phyloP scores from a whole-genome alignment of 2,888 invertebrate genomes.

The Smittia sp. region DNA sequence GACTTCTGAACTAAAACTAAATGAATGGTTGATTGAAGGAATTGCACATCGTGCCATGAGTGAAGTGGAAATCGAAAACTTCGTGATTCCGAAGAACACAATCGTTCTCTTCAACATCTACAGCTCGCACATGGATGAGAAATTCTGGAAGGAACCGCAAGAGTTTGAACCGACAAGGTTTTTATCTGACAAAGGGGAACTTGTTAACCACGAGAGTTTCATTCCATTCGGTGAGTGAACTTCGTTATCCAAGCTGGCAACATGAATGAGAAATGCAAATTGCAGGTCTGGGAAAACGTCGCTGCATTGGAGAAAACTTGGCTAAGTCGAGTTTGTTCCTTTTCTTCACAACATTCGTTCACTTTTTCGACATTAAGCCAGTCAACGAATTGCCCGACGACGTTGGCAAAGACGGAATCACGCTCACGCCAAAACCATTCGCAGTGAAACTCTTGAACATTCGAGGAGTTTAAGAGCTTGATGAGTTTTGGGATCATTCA shows the following conservation, averaged over 20 bases:
- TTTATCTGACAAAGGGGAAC: slow-evolving; percentile 57
- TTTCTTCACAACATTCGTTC: slow-evolving; percentile 59
- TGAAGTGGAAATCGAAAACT: slow-evolving; percentile 53
- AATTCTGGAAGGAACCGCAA: slow-evolving; percentile 60
- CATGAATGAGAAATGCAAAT: not conserved
- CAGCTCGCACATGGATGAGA: slow-evolving; percentile 56
- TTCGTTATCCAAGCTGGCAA: not conserved
- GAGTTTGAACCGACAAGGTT: slow-evolving; percentile 64
- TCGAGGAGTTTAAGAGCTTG: slow-evolving; percentile 37
- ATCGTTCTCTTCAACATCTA: slow-evolving; percentile 58
- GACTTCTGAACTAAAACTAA: slow-evolving; percentile 43
- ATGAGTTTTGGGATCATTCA: too few species aligned
- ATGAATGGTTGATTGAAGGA: slow-evolving; percentile 52
- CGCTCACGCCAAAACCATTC: slow-evolving; percentile 49
- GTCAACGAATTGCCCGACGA: slow-evolving; percentile 45
- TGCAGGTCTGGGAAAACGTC: slow-evolving; percentile 48
- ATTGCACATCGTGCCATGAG: slow-evolving; percentile 49
- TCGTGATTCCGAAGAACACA: slow-evolving; percentile 56
- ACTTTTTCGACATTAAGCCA: slow-evolving; percentile 54
- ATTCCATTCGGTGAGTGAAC: slow-evolving; percentile 68
- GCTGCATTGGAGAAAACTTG: slow-evolving; percentile 64
- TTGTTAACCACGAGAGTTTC: slow-evolving; percentile 58
- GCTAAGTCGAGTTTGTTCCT: slow-evolving; percentile 63
- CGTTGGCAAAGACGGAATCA: slow-evolving; percentile 49
- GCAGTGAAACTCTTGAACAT: slow-evolving; percentile 43